These are phyloP conservation scores for Spinus pinus DNA, from an alignment of 2,797 vertebrate genomes.

Conservation along the genomic window DNA sequence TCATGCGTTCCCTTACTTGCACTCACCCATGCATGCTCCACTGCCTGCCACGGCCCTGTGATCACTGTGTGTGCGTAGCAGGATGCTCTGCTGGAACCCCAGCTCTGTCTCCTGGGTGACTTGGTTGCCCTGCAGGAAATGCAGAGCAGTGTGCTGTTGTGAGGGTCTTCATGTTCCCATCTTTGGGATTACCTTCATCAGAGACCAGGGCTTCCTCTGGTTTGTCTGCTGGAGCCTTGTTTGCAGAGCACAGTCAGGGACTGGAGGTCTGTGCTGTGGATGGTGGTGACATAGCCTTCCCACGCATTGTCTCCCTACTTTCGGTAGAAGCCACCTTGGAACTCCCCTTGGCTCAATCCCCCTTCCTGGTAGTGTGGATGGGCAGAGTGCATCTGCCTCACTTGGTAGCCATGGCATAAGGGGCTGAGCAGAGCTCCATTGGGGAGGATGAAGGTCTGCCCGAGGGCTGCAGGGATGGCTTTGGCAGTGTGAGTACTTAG, in stretches of 20 bases:
- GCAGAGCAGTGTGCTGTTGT: background rate
- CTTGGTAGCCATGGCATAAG: accelerated
- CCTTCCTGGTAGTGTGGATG: accelerated
- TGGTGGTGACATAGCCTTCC: background rate
- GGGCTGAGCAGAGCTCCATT: accelerated
- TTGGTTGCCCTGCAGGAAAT: accelerated
- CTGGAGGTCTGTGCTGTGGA: background rate
- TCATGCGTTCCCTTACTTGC: background rate
- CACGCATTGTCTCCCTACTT: accelerated
- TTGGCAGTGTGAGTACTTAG: accelerated
- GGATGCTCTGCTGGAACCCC: background rate
- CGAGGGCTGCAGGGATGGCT: background rate
- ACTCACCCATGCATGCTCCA: accelerated
- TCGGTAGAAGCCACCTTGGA: background rate
- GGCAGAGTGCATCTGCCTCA: background rate
- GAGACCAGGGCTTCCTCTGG: background rate
- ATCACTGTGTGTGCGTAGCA: accelerated
- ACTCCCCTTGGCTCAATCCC: background rate
- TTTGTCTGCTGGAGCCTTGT: background rate
- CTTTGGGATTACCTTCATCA: background rate
- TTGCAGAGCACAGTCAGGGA: background rate
- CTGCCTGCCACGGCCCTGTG: background rate
- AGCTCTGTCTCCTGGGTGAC: background rate
- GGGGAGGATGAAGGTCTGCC: background rate
- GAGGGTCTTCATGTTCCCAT: background rate